Evolutionary conservation across 2,113 vertebrate species (phyloP), one percentile per base, ranked within the genome.

Genomic region (Pangasianodon hypophthalmus): DNA sequence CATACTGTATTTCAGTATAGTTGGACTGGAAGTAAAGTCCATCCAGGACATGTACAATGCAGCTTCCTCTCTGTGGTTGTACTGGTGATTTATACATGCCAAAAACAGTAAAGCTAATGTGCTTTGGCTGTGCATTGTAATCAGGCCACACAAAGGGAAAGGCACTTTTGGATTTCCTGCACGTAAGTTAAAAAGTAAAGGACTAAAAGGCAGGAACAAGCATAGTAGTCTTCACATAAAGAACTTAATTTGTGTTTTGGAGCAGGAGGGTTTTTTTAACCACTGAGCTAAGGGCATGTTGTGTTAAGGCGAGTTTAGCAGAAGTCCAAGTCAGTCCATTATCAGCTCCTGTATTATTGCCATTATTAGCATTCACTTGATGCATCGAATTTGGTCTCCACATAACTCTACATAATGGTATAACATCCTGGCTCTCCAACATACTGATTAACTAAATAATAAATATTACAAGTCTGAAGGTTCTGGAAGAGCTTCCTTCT

Each of bases 141-240:
- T 87, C 81, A 89, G 90, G 46, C 67, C 81, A 37, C 52, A 90
- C 86, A 93, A 92, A 93, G 87, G 58, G 69, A 71, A 92, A 91
- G 60, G 46, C 64, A 67, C 29, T 89, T 93, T 90, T 92, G 92
- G 80, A 94, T 92, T 92, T 93, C 88, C 92, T 87, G 91, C 92
- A 94, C 91, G 92, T 93, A 90, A 64, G 69, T 64, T 46, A 84
- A 67, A 91, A 88, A 60, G 44, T 50, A 60, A 58, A 83, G 90
- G 16, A 77, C 77, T 60, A 7, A 85, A 83, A 67, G 67, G 75
- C 89, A 84, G 46, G 50, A 54, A 62, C 11, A 1, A 80, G 73
- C 7, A 58, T 6, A 80, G 60, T 48, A 48, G 26, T 19, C 37
- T 64, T 83, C 50, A 58, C 41, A 44, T 62, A 88, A 37, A 86